These are phyloP conservation scores for Kryptolebias marmoratus DNA, from an alignment of 2,113 vertebrate species.

Conservation along the genomic window DNA sequence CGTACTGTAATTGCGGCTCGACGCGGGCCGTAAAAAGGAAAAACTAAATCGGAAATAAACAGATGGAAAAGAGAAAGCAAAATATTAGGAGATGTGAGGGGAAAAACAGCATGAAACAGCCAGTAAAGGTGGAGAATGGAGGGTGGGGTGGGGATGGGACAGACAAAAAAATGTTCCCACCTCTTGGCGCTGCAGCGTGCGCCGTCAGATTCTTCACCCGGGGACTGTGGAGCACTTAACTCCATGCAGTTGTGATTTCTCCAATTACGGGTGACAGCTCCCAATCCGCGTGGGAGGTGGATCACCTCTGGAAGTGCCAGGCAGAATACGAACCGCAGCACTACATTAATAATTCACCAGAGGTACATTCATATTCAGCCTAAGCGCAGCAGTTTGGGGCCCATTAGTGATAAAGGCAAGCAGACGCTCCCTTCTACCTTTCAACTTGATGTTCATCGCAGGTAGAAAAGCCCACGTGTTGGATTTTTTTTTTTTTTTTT, in stretches of 20 bases:
- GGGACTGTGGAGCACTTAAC: conserved; percentile 80
- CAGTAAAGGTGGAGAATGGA: conserved; percentile 22
- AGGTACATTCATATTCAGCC: conserved; percentile 76
- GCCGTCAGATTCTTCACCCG: conserved; percentile 75
- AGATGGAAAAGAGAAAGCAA: conserved; percentile 12
- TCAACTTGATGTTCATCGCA: conserved; percentile 66
- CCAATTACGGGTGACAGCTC: conserved; percentile 83
- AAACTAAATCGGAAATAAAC: background rate
- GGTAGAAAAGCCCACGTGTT: conserved; percentile 61
- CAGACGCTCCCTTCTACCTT: conserved; percentile 65
- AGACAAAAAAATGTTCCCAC: conserved; percentile 52
- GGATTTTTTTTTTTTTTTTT: conserved; percentile 41
- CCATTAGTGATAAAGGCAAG: conserved; percentile 79
- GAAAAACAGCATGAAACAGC: conserved; percentile 7
- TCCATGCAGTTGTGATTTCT: conserved; percentile 79
- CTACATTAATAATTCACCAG: conserved; percentile 82
- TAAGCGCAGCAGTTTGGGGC: conserved; percentile 79
- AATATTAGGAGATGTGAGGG: conserved; percentile 22
- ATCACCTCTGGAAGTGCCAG: conserved; percentile 79
- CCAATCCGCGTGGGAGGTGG: conserved; percentile 78
- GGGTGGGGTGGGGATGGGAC: too few relatives aligned
- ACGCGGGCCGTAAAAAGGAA: background rate
- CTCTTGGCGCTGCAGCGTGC: conserved; percentile 64
- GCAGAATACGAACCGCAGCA: conserved; percentile 75
- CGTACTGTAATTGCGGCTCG: conserved; percentile 8